Evolutionary conservation across 2,113 vertebrate genomes (phyloP), one percentile per base, ranked within the genome.

Genomic region (Cromileptes altivelis): DNA sequence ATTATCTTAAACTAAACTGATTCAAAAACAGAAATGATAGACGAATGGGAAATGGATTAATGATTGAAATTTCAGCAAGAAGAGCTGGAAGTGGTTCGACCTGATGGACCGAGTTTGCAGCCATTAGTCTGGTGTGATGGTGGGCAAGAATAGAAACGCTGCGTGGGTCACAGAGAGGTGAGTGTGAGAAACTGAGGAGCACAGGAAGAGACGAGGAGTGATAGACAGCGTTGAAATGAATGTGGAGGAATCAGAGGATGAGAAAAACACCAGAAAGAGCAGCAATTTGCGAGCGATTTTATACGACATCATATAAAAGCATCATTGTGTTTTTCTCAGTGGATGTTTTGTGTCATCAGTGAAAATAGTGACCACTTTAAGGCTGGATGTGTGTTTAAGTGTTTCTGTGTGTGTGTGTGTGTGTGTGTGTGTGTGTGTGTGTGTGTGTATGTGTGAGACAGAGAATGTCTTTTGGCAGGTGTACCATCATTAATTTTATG

Each of bases 81-180:
- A 45, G 42, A 45, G 42, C 42, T 45, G 42, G 42, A 45, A 45
- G 42, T 45, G 40, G 40, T 10, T 42, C 40, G 9, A 42, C 40
- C 40, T 42, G 40, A 30, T 30, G 33, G 42, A 9, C 42, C 2
- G 42, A 37, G 33, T 37, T 37, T 37, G 8, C 33, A 37, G 42
- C 53, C 52, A 47, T n/a, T n/a, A 75, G 33, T 33, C 17, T 68
- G 62, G 73, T 81, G 82, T 56, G 56, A 79, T 67, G 55, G 45
- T 62, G 76, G 71, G 77, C 4, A 57, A 85, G 74, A 90, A 84
- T 63, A 80, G 67, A 77, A 82, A 70, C 8, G 23, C 37, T 1
- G 6, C 69, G 21, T 45, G 62, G 84, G 86, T 92, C 81, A 71
- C 49, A 18, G 33, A 68, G 80, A 83, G 50, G 75, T 81, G 77